Evolutionary conservation across 2,888 invertebrate species (phyloP).

Genomic region (Oscheius sp.): DNA sequence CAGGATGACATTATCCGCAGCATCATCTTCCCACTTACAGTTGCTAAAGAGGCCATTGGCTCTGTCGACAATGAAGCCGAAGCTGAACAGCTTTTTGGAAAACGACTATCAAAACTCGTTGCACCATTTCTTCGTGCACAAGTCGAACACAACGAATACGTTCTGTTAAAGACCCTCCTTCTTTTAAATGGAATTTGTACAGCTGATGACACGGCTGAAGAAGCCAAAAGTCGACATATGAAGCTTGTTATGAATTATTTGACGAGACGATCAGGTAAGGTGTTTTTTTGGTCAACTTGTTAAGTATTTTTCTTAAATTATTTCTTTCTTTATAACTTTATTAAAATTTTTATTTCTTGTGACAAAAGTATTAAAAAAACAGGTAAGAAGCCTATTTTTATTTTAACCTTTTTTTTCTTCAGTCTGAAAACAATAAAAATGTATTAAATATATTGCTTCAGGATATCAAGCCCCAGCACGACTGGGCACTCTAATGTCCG

Average conservation of each 20-base stretch:
- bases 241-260: neutral
- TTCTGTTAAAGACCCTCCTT: conserved; percentile 25
- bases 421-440: neutral
- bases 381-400: too few relatives aligned
- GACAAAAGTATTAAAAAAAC: too few relatives aligned
- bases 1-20: neutral
- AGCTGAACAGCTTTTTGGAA: neutral
- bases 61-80: conserved; percentile 1
- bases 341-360: too few relatives aligned
- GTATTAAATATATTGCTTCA: neutral
- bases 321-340: too few relatives aligned
- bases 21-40: conserved; percentile 9
- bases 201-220: neutral
- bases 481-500: neutral
- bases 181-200: neutral
- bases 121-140: neutral
- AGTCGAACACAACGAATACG: conserved; percentile 12
- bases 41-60: conserved; percentile 6
- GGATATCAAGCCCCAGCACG: conserved; percentile 4
- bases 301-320: too few relatives aligned
- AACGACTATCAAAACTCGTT: neutral
- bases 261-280: neutral
- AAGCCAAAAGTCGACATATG: neutral
- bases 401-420: too few relatives aligned
- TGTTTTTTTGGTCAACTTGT: too few relatives aligned